Evolutionary conservation across 2,888 invertebrate genomes (phyloP), one percentile per base, ranked within the genome.

Genomic region (Hipparchia sbordonii): DNA sequence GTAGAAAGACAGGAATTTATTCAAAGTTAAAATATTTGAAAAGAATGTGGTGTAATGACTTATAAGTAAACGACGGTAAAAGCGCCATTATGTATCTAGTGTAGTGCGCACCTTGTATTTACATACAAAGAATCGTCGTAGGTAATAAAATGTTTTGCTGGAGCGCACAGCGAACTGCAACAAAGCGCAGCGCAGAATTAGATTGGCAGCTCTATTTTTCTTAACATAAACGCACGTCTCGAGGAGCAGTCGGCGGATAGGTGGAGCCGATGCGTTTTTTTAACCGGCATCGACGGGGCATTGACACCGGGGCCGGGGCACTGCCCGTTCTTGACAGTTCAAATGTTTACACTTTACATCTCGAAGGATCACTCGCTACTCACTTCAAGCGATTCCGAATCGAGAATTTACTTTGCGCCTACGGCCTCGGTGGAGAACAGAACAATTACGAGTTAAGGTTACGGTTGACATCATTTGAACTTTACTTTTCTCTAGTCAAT

Each of bases 281-380:
- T 90, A 85, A 88, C 89, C 90, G 89, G 87, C 90, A 91, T 89
- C 89, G 87, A 82, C 87, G 84, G 93, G 92, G 92, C 93, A 92
- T 88, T 91, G 92, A 93, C 93, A 87, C 87, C 83, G 84, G 82
- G 84, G 78, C 82, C 89, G 91, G 93, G 90, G 92, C 93, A 90
- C 89, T 92, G 93, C 83, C 93, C 93, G 93, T 93, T 93, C 93
- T 93, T 93, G 93, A 93, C 92, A 93, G 92, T 92, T 92, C 91
- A 92, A 92, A 92, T 93, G 90, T 92, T 93, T 92, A 91, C 88
- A 88, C 88, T 88, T 84, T 85, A 86, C 87, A 86, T 87, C 87
- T 87, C 87, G 84, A 87, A 88, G 89, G 90, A 91, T 89, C 86
- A 86, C 83, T 79, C 81, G 86, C 83, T 85, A 77, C 83, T 81